A percentile compares a stretch with the other conserved stretches of the same genome.
These are phyloP conservation scores for Danionella cerebrum DNA, from an alignment of 2,113 vertebrate genomes.

Conservation along the genomic window DNA sequence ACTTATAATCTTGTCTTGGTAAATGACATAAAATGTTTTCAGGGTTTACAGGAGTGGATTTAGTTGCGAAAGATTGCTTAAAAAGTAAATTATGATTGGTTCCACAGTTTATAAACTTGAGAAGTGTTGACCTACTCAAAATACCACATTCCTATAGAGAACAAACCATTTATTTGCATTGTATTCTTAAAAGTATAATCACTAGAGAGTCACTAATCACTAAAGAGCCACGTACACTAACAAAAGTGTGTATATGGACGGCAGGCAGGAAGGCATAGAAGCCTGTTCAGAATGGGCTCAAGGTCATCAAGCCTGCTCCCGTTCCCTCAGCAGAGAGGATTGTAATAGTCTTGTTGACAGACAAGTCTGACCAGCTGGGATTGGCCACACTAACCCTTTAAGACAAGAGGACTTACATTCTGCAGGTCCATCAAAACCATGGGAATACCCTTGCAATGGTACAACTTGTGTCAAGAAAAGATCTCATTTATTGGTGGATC, in stretches of 20 bases:
- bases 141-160: too few relatives aligned
- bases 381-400: conserved; percentile 47
- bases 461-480: background rate
- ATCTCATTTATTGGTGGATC: too few relatives aligned
- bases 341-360: conserved; percentile 94
- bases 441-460: conserved; percentile 5
- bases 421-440: conserved; percentile 40
- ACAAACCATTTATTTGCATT: too few relatives aligned
- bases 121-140: too few relatives aligned
- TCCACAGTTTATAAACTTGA: too few relatives aligned
- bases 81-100: too few relatives aligned
- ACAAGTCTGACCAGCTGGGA: conserved; percentile 87
- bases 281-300: conserved; percentile 73
- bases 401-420: conserved; percentile 47
- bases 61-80: too few relatives aligned
- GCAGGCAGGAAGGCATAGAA: conserved; percentile 59
- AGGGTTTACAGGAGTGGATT: too few relatives aligned
- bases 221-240: too few relatives aligned
- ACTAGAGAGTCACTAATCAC: conserved; percentile 43
- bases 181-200: conserved; percentile 29
- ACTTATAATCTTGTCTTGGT: too few relatives aligned
- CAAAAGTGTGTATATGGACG: conserved; percentile 28
- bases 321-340: conserved; percentile 72
- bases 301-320: conserved; percentile 67
- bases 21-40: too few relatives aligned